Evolutionary conservation across 2,888 invertebrate species (phyloP).

Genomic region (Heliconius ismenius): DNA sequence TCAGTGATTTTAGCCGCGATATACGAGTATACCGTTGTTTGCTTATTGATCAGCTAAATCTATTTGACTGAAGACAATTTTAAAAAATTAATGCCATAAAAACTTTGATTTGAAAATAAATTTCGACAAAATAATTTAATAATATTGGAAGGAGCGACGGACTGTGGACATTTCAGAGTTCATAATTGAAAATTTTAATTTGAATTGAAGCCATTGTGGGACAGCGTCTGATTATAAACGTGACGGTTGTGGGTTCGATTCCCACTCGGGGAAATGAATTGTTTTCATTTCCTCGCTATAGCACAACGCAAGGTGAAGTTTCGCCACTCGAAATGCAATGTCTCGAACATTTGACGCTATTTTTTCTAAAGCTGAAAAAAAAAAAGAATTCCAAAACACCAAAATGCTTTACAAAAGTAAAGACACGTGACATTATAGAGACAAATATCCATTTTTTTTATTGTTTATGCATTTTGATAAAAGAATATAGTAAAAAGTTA

Average conservation of each 20-base stretch:
- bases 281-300: background rate
- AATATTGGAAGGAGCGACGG: background rate
- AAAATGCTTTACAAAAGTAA: background rate
- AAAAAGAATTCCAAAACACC: background rate
- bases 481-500: background rate
- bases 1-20: too few species aligned
- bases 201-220: too few species aligned
- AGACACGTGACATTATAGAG: background rate
- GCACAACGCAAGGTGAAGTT: background rate
- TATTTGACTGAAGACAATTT: too few species aligned
- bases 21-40: too few species aligned
- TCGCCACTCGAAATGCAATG: background rate
- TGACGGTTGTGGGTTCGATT: too few species aligned
- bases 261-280: too few species aligned
- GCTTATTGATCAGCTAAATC: too few species aligned
- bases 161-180: background rate
- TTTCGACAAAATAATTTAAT: background rate
- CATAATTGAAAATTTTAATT: too few species aligned
- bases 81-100: background rate
- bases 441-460: background rate
- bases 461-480: background rate
- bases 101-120: background rate
- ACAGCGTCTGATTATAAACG: too few species aligned
- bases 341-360: background rate
- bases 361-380: background rate